Evolutionary conservation across 2,797 vertebrate genomes (phyloP).

Genomic region (Enteromius thamalakanensis): DNA sequence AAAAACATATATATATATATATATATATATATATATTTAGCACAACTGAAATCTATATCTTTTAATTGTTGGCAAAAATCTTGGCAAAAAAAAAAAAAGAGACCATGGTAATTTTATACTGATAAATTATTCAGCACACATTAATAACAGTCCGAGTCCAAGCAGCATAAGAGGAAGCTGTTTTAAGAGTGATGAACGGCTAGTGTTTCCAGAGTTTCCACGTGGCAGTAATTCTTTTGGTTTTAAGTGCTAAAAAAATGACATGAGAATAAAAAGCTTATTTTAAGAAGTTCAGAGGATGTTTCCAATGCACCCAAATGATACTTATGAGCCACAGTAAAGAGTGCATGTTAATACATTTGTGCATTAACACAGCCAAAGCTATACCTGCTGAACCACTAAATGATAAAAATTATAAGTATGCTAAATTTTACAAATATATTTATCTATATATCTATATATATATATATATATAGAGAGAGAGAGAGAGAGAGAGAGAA

Average conservation of each 20-base stretch:
- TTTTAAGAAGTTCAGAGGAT: slow-evolving; percentile 19
- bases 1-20: slow-evolving; percentile 51
- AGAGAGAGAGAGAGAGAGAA: no score
- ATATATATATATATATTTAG: slow-evolving; percentile 64
- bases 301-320: neutral
- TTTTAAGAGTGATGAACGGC: slow-evolving; percentile 79
- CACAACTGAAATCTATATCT: slow-evolving; percentile 80
- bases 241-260: slow-evolving; percentile 26
- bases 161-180: slow-evolving; percentile 72
- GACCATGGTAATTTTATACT: slow-evolving; percentile 85
- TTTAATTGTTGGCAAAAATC: slow-evolving; percentile 85
- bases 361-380: slow-evolving; percentile 9
- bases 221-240: slow-evolving; percentile 57
- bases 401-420: neutral
- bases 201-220: slow-evolving; percentile 68
- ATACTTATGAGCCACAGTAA: neutral
- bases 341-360: neutral
- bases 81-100: slow-evolving; percentile 60
- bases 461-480: no score
- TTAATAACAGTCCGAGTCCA: slow-evolving; percentile 80
- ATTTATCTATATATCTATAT: no score
- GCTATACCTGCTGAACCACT: neutral
- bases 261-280: neutral
- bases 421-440: neutral
- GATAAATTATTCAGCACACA: slow-evolving; percentile 84